A percentile compares a stretch with the other conserved stretches of the same genome.
Conservation (phyloP, 2,888 invertebrate genomes). For the Ganaspis brasiliensis region DNA sequence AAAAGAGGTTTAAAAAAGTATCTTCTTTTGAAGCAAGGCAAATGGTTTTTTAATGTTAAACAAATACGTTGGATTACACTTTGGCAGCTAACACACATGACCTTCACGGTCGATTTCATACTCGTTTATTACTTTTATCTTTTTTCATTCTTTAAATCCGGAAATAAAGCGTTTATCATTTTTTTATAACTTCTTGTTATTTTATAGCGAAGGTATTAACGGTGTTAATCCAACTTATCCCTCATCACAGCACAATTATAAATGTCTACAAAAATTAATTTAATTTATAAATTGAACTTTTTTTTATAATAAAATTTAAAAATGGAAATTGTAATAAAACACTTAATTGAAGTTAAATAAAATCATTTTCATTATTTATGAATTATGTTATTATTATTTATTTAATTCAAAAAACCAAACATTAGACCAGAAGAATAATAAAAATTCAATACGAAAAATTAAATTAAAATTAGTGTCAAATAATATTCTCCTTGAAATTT, state of each 20-base stretch:
- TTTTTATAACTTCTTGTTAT: neutral
- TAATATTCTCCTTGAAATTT: too few species aligned
- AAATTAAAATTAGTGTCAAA: too few species aligned
- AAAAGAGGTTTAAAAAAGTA: slow-evolving; percentile 6
- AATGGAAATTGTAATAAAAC: too few species aligned
- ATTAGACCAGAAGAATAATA: too few species aligned
- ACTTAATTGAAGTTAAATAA: too few species aligned
- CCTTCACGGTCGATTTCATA: slow-evolving; percentile 5
- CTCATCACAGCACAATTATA: too few species aligned
- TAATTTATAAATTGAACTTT: neutral
- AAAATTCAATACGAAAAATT: too few species aligned
- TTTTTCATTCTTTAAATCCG: slow-evolving; percentile 1
- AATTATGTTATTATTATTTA: too few species aligned
- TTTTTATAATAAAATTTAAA: too few species aligned
- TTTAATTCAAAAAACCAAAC: too few species aligned
- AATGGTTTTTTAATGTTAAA: slow-evolving; percentile 16
- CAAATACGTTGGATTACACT: slow-evolving; percentile 8
- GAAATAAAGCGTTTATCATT: neutral
- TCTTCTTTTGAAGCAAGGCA: slow-evolving; percentile 26
- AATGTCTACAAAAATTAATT: neutral
- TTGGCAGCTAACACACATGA: slow-evolving; percentile 11
- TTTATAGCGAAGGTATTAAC: neutral
- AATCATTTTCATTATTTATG: too few species aligned
- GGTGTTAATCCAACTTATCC: too few species aligned
- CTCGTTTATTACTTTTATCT: slow-evolving; percentile 1